Percentiles rank a stretch among this genome's conserved stretches.
phyloP scores from a whole-genome alignment of 2,888 invertebrate genomes.

The Lasioglossum pauxillum region DNA sequence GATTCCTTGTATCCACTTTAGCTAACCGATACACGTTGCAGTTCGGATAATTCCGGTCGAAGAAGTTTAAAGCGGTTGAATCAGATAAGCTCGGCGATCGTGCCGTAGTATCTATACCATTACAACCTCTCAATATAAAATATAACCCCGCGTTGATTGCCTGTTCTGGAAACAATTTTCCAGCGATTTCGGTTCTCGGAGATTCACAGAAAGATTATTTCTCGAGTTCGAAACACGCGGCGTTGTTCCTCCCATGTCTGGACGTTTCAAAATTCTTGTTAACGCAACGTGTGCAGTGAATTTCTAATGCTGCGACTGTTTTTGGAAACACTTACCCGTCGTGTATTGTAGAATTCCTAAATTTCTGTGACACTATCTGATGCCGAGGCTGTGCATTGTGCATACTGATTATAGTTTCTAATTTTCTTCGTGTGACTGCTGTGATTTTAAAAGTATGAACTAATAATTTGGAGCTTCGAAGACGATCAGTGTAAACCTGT shows the following conservation, averaged over 20 bases:
- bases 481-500: neutral
- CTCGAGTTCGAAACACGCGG: neutral
- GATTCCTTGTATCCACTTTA: slow-evolving; percentile 26
- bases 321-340: neutral
- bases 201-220: neutral
- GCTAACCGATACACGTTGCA: slow-evolving; percentile 1
- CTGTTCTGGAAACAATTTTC: neutral
- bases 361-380: neutral
- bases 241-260: neutral
- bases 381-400: neutral
- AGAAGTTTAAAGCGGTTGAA: neutral
- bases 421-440: neutral
- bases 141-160: neutral
- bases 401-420: neutral
- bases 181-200: neutral
- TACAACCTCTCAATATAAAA: neutral
- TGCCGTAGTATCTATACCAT: neutral
- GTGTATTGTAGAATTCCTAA: neutral
- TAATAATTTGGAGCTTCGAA: neutral
- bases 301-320: neutral
- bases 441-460: neutral
- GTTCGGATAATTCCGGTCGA: neutral
- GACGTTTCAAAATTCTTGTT: neutral
- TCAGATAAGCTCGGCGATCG: neutral
- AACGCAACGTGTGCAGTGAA: neutral